Percentiles rank a stretch among this genome's conserved stretches.
Evolutionary conservation across 2,113 vertebrate genomes (phyloP).

Genomic region (Speoplatyrhinus poulsoni): DNA sequence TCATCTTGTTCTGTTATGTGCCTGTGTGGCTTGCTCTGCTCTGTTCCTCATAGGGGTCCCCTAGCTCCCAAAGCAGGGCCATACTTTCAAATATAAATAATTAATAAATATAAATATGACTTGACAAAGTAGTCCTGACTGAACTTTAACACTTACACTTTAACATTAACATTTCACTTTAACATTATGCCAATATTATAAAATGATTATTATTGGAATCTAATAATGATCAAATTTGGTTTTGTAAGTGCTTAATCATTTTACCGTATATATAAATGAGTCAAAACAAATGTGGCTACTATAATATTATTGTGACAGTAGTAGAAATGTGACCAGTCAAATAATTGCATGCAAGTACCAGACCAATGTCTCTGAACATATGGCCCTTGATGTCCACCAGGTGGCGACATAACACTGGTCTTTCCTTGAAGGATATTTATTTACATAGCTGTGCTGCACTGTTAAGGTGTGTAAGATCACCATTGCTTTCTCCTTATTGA

Average conservation of each 20-base stretch:
- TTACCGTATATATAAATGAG: not conserved
- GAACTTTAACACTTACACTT: no score
- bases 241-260: not conserved
- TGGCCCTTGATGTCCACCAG: constrained; percentile 12
- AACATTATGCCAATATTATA: no score
- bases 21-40: no score
- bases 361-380: not conserved
- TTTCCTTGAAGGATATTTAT: constrained; percentile 16
- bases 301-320: not conserved
- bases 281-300: not conserved
- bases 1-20: no score
- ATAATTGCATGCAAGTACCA: not conserved
- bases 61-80: no score
- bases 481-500: not conserved
- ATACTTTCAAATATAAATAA: no score
- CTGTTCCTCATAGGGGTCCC: no score
- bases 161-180: no score
- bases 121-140: no score
- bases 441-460: constrained; percentile 4
- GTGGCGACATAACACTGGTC: constrained; percentile 13
- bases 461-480: constrained; percentile 40
- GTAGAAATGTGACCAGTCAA: no score
- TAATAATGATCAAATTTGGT: not conserved
- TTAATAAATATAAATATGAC: no score
- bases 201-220: no score